Percentiles rank a stretch among this genome's conserved stretches.
These are phyloP conservation scores for Acanthis flammea DNA, from an alignment of 2,797 vertebrate species.

Conservation along the genomic window DNA sequence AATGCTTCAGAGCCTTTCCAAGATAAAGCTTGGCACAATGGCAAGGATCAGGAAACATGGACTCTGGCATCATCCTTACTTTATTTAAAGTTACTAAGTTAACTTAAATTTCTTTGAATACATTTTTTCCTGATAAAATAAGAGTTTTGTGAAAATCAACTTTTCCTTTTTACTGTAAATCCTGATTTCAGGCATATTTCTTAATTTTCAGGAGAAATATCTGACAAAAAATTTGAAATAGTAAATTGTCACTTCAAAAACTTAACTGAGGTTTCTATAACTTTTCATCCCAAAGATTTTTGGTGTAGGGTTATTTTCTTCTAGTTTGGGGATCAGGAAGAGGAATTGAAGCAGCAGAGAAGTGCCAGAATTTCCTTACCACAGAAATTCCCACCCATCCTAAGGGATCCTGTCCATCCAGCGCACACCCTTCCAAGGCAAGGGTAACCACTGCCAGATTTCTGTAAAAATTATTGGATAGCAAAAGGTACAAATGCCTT, in stretches of 20 bases:
- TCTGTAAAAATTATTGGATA: neutral
- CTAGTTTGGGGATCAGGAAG: neutral
- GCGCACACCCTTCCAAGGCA: neutral
- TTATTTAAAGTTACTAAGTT: neutral
- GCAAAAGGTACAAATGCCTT: neutral
- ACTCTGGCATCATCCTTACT: neutral
- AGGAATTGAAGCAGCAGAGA: neutral
- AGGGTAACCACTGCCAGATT: neutral
- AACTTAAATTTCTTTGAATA: neutral
- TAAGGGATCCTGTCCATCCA: neutral
- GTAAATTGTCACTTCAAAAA: neutral
- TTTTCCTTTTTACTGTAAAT: neutral
- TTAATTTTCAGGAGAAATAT: neutral
- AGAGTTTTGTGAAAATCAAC: neutral
- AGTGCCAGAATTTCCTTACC: neutral
- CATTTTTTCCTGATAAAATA: neutral
- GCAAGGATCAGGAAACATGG: neutral
- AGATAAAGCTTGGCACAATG: neutral
- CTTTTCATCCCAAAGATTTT: neutral
- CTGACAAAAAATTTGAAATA: neutral
- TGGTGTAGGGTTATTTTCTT: rapidly evolving
- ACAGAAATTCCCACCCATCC: neutral
- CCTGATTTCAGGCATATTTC: neutral
- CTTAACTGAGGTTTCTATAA: neutral
- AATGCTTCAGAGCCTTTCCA: neutral